phyloP scores from a whole-genome alignment of 2,113 vertebrate genomes.

The Syrmaticus mikado region DNA sequence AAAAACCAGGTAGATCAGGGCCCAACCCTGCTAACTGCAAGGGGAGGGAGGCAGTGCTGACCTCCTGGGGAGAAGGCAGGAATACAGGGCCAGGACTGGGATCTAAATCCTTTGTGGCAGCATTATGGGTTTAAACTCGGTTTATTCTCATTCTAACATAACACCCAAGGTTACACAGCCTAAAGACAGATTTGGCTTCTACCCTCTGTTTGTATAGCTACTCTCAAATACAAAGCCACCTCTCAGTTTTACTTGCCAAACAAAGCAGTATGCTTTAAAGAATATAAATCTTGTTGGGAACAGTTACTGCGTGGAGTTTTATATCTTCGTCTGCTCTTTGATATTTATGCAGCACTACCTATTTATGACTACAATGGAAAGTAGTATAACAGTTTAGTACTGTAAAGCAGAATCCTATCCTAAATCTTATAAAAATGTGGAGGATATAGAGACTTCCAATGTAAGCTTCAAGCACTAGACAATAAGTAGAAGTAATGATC shows the following conservation, averaged over 20 bases:
- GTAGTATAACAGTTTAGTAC: neutral
- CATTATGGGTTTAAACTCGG: neutral
- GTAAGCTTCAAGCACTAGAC: neutral
- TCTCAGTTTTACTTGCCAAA: neutral
- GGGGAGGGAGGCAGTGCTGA: neutral
- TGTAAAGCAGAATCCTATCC: neutral
- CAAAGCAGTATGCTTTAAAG: neutral
- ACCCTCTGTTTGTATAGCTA: neutral
- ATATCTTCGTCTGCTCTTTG: neutral
- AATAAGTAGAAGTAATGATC: neutral
- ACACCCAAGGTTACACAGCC: neutral
- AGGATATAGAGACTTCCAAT: neutral
- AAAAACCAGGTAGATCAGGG: neutral
- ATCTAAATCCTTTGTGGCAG: neutral
- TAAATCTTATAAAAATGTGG: neutral
- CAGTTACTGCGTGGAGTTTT: neutral
- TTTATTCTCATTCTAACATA: neutral
- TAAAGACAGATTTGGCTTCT: neutral
- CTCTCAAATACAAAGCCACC: neutral
- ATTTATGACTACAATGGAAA: neutral
- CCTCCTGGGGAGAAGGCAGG: neutral
- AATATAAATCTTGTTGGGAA: neutral
- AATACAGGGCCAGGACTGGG: neutral
- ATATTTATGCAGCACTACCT: rapidly evolving
- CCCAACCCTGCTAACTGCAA: neutral